A percentile compares a stretch with the other conserved stretches of the same genome.
Evolutionary conservation across 35 echinoderm and acorn worm genomes (phyloP).

Genomic region (Stichopus chloronotus): DNA sequence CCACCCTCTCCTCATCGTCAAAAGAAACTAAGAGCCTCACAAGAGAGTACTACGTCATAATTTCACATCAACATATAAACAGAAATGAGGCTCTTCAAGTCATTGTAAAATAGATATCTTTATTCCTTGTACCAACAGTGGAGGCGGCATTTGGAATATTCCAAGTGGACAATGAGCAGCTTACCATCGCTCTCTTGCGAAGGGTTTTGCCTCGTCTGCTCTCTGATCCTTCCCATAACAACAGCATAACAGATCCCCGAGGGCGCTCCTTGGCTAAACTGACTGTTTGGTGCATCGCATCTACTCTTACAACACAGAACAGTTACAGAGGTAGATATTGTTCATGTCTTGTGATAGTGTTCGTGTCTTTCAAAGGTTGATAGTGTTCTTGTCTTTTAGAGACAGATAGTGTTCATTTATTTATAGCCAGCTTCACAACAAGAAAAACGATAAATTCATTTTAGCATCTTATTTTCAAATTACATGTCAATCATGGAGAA

Average conservation of each 20-base stretch:
- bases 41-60: too few species aligned
- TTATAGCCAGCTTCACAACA: not conserved
- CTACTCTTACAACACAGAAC: slow-evolving; percentile 84
- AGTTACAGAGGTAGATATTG: slow-evolving; percentile 78
- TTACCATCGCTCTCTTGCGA: slow-evolving; percentile 74
- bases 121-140: slow-evolving; percentile 40
- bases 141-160: slow-evolving; percentile 80
- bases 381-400: not conserved
- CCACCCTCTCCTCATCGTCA: too few species aligned
- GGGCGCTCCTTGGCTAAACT: slow-evolving; percentile 85
- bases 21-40: too few species aligned
- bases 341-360: too few species aligned
- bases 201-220: slow-evolving; percentile 81
- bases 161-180: slow-evolving; percentile 92
- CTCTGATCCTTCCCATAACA: slow-evolving; percentile 64
- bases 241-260: slow-evolving; percentile 71
- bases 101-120: not conserved
- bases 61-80: too few species aligned
- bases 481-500: too few species aligned
- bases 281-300: slow-evolving; percentile 86
- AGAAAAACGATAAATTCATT: too few species aligned
- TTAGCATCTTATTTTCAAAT: too few species aligned
- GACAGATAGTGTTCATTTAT: not conserved
- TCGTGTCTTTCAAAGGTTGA: not conserved
- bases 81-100: too few species aligned